phyloP scores from a whole-genome alignment of 1,140 invertebrate genomes.

The Penaeus chinensis region DNA sequence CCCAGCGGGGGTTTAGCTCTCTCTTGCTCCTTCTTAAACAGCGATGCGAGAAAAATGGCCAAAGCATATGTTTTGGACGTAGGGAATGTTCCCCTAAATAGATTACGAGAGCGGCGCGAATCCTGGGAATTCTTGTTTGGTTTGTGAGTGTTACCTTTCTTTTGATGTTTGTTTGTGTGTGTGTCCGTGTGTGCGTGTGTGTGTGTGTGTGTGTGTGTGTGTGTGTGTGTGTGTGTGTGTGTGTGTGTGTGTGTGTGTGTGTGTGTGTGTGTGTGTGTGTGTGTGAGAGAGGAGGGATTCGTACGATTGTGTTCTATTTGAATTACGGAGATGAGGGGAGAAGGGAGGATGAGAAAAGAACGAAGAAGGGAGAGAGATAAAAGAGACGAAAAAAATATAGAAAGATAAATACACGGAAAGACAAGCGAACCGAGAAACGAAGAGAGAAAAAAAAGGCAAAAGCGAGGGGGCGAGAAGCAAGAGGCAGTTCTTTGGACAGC shows the following conservation, averaged over 20 bases:
- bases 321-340: background rate
- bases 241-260: slow-evolving; percentile 11
- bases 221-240: slow-evolving; percentile 31
- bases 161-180: too few species aligned
- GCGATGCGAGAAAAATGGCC: too few species aligned
- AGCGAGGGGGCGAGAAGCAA: background rate
- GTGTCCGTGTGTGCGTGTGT: background rate
- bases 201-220: slow-evolving; percentile 4
- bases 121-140: too few species aligned
- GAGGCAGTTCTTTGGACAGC: background rate
- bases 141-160: too few species aligned
- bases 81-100: too few species aligned
- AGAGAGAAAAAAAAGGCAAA: background rate
- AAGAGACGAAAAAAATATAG: background rate
- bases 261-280: background rate
- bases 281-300: background rate
- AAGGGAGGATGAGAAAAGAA: too few species aligned
- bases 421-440: background rate
- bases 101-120: too few species aligned
- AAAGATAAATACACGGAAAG: background rate
- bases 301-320: too few species aligned
- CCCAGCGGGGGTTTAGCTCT: too few species aligned
- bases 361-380: background rate
- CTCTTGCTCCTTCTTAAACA: too few species aligned
- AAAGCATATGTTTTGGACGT: too few species aligned